These are phyloP conservation scores for human (Homo sapiens) DNA, from an alignment of 2,113 vertebrate species.

Conservation along the genomic window GRCh38 chr14:79989501-79990000, in stretches of 20 bases:
- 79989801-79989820: neutral
- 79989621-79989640: neutral
- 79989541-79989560: neutral
- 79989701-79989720: accelerated
- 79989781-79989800: neutral
- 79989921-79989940: neutral
- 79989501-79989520: neutral
- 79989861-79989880: neutral
- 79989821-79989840: neutral
- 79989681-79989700: neutral
- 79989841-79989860: neutral
- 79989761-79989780: neutral
- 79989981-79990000: neutral
- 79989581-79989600: neutral
- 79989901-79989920: neutral
- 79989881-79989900: too few relatives aligned
- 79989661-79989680: neutral
- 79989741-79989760: neutral
- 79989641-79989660: neutral
- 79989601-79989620: neutral
- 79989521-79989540: neutral
- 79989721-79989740: too few relatives aligned
- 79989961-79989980: neutral
- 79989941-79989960: neutral
- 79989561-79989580: neutral